Evolutionary conservation across 2,113 vertebrate species (phyloP).

Genomic region (Rissa tridactyla): DNA sequence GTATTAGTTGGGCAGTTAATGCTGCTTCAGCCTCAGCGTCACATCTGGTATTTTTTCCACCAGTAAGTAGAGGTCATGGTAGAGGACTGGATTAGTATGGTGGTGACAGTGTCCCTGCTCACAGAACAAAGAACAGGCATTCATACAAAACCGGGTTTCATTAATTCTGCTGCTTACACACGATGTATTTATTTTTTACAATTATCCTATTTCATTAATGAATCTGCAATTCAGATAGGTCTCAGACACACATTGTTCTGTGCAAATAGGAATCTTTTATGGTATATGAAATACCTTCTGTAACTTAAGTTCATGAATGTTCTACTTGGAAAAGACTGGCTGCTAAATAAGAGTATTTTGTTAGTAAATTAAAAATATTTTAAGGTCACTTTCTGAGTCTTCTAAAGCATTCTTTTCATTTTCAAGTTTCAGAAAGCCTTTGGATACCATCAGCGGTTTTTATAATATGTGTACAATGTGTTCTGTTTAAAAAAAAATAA

Average conservation of each 20-base stretch:
- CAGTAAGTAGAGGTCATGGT: not conserved
- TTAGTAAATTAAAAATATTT: slow-evolving; percentile 12
- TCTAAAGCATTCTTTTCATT: not conserved
- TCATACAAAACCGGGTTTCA: not conserved
- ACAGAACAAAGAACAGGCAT: not conserved
- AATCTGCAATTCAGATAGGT: not conserved
- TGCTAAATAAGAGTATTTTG: not conserved
- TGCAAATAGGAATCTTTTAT: not conserved
- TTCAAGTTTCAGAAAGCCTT: not conserved
- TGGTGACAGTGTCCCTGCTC: not conserved
- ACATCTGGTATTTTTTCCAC: not conserved
- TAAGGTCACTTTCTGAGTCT: not conserved
- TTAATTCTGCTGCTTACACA: not conserved
- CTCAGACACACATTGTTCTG: not conserved
- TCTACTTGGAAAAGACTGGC: not conserved
- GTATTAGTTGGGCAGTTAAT: not conserved
- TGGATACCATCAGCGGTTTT: not conserved
- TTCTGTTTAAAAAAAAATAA: not conserved
- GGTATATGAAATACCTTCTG: not conserved
- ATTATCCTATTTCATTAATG: not conserved
- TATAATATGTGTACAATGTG: not conserved
- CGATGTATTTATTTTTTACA: not conserved
- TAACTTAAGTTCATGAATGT: not conserved
- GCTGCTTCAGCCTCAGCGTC: not conserved
- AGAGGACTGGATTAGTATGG: not conserved